Percentiles rank a stretch among this genome's conserved stretches.
These are phyloP conservation scores for Lophura nycthemera DNA, from an alignment of 2,113 vertebrate genomes.

Conservation along the genomic window DNA sequence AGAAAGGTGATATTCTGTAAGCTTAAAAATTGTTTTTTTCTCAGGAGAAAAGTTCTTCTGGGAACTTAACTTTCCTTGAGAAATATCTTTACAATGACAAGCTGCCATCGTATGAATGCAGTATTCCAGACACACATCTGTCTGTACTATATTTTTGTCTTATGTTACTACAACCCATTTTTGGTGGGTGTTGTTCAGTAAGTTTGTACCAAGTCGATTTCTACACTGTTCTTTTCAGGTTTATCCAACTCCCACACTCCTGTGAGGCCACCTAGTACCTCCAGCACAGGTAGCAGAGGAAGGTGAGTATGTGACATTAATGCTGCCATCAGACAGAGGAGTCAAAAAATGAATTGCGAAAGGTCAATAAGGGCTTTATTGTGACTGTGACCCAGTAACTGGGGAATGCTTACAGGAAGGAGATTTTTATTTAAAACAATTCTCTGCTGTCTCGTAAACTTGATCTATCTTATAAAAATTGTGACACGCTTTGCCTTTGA, in stretches of 20 bases:
- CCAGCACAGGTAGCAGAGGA: slow-evolving; percentile 97
- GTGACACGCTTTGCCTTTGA: neutral
- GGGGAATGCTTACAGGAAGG: neutral
- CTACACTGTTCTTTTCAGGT: slow-evolving; percentile 77
- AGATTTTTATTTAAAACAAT: accelerated
- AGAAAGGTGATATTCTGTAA: neutral
- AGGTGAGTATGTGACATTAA: slow-evolving; percentile 79
- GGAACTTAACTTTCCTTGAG: neutral
- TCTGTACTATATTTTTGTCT: neutral
- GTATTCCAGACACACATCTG: neutral
- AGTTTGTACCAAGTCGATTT: neutral
- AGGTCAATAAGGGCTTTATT: neutral
- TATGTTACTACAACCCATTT: neutral
- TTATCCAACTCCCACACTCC: slow-evolving; percentile 94
- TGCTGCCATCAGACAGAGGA: neutral
- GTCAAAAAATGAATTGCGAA: neutral
- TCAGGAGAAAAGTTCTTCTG: neutral
- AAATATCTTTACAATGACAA: neutral
- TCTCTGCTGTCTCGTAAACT: neutral
- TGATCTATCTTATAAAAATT: neutral
- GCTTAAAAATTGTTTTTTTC: neutral
- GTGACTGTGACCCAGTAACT: neutral
- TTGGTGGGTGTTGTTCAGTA: neutral
- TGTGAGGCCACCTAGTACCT: slow-evolving; percentile 94
- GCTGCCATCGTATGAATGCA: neutral